Percentiles rank a stretch among this genome's conserved stretches.
Evolutionary conservation across 1,140 invertebrate genomes (phyloP).

Genomic region (Neodiprion pinetum): DNA sequence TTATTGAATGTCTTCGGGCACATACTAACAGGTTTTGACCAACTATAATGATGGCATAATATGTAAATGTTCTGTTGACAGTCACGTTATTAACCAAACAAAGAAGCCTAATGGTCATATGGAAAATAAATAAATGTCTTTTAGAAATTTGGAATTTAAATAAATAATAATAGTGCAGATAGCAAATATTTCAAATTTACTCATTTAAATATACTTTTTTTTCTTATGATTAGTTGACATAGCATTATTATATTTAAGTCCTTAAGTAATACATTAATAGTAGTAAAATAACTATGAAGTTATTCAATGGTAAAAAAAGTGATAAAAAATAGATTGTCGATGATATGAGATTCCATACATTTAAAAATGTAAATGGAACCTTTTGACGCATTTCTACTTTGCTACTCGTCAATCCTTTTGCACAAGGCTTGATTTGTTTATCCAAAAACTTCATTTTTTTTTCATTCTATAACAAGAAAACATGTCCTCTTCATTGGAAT

Average conservation of each 20-base stretch:
- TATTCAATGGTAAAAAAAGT: conserved; percentile 3
- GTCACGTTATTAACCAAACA: too few species aligned
- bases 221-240: background rate
- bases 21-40: too few species aligned
- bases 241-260: background rate
- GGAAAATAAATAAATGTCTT: too few species aligned
- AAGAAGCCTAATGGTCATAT: too few species aligned
- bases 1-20: too few species aligned
- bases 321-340: background rate
- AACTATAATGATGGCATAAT: too few species aligned
- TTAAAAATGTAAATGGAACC: background rate
- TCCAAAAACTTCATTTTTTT: background rate
- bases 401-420: background rate
- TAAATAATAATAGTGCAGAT: background rate
- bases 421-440: background rate
- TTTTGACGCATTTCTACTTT: background rate
- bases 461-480: background rate
- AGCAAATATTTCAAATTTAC: background rate
- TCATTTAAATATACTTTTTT: background rate
- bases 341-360: background rate
- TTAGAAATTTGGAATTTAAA: too few species aligned
- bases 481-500: background rate
- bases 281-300: background rate
- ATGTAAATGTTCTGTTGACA: too few species aligned
- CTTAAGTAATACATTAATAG: background rate